Base-by-base conservation (phyloP, 1,140 invertebrate genomes). In the Lepidurus apus region DNA sequence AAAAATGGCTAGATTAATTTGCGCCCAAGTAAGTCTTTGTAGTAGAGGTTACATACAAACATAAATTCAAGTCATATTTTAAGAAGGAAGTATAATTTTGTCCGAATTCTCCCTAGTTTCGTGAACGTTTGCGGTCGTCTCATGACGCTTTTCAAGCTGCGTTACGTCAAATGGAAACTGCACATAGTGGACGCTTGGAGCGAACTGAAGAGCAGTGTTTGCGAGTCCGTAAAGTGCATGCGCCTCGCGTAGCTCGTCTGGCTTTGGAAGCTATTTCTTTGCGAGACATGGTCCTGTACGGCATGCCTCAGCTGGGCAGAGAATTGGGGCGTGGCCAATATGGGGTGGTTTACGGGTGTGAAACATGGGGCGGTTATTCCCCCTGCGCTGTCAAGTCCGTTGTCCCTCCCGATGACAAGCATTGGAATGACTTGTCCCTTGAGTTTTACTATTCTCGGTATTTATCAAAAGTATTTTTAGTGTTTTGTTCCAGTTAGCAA, bases 321-420 rank as follows among this genome's bases (percentile, higher is more conserved):
- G 94, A 96, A 86, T 93, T 96, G 53, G 95, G 94, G 1, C 88
- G 94, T 43, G 95, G 95, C 1, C 94, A 96, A 83, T 97, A 96
- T 85, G 95, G 95, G 13, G 94, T 97, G n/a, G 95, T 96, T 10
- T 96, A 93, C 84, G 87, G 91, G 0, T 94, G 93, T 82, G 91
- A 94, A 53, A 85, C 87, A 11, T 96, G 95, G 94, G 92, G 88
- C 1, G 85, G 84, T 13, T 88, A 88, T 74, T 86, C 89, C 73
- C 91, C 91, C 0, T 94, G 91, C 83, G 94, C 94, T 13, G 90
- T 96, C n/a, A 97, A 97, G 87, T 95, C 93, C 17, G 93, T 97
- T 43, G 90, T 96, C 42, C 94, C 94, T 0, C 92, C 93, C 5
- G 95, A 97, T 85, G 93, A 95, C 79, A 90, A 93, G 81, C 94